These are phyloP conservation scores for Galagoides demidoff DNA, from an alignment of 2,797 vertebrate species.

Conservation along the genomic window DNA sequence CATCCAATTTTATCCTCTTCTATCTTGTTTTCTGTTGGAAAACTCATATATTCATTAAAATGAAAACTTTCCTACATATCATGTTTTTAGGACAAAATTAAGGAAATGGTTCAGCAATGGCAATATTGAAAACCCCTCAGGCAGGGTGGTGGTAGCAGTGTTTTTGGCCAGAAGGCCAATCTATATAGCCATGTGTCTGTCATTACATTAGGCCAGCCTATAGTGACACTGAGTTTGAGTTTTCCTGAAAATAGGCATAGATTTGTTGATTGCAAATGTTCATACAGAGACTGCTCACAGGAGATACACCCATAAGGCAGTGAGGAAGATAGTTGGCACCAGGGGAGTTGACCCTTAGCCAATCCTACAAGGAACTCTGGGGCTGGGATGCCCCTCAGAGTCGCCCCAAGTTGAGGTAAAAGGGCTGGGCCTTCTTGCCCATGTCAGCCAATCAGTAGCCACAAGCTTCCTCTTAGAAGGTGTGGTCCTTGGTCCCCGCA, in stretches of 20 bases:
- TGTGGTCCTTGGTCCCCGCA: background rate
- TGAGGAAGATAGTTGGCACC: background rate
- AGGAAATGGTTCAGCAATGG: background rate
- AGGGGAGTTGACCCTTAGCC: background rate
- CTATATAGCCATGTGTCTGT: background rate
- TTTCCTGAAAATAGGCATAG: background rate
- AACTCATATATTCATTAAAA: slow-evolving; percentile 10
- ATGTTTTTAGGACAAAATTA: slow-evolving; percentile 18
- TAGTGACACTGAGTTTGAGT: background rate
- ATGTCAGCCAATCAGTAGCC: background rate
- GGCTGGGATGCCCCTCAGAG: background rate
- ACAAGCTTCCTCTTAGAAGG: background rate
- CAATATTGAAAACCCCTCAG: background rate
- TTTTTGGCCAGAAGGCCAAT: slow-evolving; percentile 10
- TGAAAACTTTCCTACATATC: background rate
- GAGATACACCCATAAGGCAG: background rate
- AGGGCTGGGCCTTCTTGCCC: background rate
- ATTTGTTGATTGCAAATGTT: background rate
- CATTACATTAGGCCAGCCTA: background rate
- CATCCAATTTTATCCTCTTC: slow-evolving; percentile 10
- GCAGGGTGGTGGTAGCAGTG: background rate
- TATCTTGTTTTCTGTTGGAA: slow-evolving; percentile 12
- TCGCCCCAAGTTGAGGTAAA: background rate
- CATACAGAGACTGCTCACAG: background rate
- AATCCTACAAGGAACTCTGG: background rate